Percentiles rank a stretch among this genome's conserved stretches.
Conservation (phyloP, 2,113 vertebrate genomes). For the Chlamydotis undulata region DNA sequence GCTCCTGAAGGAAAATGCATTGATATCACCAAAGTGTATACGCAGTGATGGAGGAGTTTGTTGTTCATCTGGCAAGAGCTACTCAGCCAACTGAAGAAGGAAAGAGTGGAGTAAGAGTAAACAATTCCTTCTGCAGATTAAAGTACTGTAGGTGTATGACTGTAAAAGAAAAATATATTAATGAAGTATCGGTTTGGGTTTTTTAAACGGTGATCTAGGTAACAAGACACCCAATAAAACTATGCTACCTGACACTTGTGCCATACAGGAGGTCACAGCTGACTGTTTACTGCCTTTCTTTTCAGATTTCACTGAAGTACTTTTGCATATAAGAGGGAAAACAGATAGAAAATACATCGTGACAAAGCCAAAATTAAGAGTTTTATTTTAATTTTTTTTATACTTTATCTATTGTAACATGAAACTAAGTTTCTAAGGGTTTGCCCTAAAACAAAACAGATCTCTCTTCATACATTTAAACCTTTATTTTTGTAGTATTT, state of each 20-base stretch:
- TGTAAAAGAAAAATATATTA: not conserved
- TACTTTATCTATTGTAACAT: not conserved
- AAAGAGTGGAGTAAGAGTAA: not conserved
- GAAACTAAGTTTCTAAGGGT: not conserved
- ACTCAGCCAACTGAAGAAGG: accelerated
- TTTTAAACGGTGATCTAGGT: accelerated
- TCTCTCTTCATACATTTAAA: not conserved
- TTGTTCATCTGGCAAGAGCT: not conserved
- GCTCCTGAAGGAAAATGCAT: conserved; percentile 90
- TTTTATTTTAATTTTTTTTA: not conserved
- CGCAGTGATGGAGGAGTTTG: conserved; percentile 67
- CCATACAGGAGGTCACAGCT: not conserved
- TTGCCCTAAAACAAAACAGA: not conserved
- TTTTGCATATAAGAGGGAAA: not conserved
- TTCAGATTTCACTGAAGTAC: not conserved
- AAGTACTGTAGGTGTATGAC: not conserved
- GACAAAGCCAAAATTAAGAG: not conserved
- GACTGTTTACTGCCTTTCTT: not conserved
- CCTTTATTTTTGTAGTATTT: not conserved
- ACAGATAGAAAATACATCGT: not conserved
- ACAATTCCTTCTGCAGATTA: not conserved
- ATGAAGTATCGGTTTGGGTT: not conserved
- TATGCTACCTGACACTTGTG: accelerated
- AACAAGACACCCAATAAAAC: not conserved
- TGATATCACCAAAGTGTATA: conserved; percentile 88